Base-by-base conservation (phyloP, 1,140 invertebrate genomes). In the Globodera rostochiensis region DNA sequence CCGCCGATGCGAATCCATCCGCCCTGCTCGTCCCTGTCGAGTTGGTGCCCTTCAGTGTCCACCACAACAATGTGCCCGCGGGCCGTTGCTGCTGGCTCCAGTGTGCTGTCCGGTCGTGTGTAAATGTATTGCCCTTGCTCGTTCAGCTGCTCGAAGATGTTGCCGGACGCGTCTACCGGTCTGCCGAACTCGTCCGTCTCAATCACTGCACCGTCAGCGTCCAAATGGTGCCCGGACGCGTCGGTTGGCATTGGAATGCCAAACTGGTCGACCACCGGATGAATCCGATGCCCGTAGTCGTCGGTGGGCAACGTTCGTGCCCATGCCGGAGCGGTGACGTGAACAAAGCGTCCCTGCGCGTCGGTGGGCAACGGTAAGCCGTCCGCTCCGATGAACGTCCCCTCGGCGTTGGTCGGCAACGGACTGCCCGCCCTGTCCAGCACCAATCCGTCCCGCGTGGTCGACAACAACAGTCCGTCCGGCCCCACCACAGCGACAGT, bases 231-330 rank as follows among this genome's bases (percentile, higher is more conserved):
- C 15, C 87, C 87, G 11, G 80, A 57, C 50, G 66, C 57, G 80
- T 86, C 84, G 57, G 85, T 90, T n/a, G 87, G 85, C 53, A 90
- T 74, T 13, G 81, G 36, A 25, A 80, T 21, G 60, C 87, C 87
- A 57, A 84, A 86, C 69, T 77, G 60, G 64, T 78, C 84, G 66
- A 87, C 74, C 66, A 89, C 71, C 53, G 83, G 87, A 64, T 86
- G 82, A 19, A 87, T 84, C 2, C 67, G 19, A 74, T 84, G 82
- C 69, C 86, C 86, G 66, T 78, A 71, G 36, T 84, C 82, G 84
- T 89, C 86, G 66, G 88, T 87, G 46, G 80, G 80, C 25, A 82
- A 36, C 13, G 79, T 80, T 50, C 49, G 49, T 25, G 79, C 21
- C 53, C 15, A 19, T 78, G 21, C 15, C 74, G 45, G 75, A 21